phyloP scores from a whole-genome alignment of 2,888 invertebrate species.

The Physocephala rufipes region DNA sequence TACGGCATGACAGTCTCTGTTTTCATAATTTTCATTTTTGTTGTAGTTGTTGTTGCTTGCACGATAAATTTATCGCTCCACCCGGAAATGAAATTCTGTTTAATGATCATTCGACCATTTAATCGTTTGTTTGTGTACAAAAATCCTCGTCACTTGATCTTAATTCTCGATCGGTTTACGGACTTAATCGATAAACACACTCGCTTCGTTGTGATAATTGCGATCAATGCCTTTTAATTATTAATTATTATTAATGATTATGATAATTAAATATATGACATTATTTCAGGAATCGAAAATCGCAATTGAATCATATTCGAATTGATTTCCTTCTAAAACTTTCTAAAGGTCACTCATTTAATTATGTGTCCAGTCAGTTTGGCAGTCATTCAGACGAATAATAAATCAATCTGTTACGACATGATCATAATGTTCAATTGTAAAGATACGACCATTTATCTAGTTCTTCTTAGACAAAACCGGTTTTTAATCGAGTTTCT shows the following conservation, averaged over 20 bases:
- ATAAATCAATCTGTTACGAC: not conserved
- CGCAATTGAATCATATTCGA: not conserved
- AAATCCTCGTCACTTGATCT: not conserved
- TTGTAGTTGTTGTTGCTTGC: too few relatives aligned
- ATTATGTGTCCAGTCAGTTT: not conserved
- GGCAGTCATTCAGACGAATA: too few relatives aligned
- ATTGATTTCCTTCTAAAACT: not conserved
- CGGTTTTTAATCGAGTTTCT: constrained; percentile 16
- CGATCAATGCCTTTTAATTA: too few relatives aligned
- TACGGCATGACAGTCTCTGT: too few relatives aligned
- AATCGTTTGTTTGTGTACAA: not conserved
- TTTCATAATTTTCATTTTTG: too few relatives aligned
- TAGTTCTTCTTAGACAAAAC: not conserved
- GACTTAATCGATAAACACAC: too few relatives aligned
- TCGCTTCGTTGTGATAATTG: too few relatives aligned
- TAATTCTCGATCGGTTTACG: not conserved
- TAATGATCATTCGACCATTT: not conserved
- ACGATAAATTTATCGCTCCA: not conserved
- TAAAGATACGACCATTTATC: too few relatives aligned
- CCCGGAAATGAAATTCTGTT: constrained; percentile 18
- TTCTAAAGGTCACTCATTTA: not conserved
- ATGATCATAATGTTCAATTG: not conserved
- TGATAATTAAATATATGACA: not conserved
- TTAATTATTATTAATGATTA: not conserved
- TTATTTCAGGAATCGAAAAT: not conserved